Percentiles rank a stretch among this genome's conserved stretches.
phyloP scores from a whole-genome alignment of 2,797 vertebrate species.

The Oceanodroma leucorhoa region DNA sequence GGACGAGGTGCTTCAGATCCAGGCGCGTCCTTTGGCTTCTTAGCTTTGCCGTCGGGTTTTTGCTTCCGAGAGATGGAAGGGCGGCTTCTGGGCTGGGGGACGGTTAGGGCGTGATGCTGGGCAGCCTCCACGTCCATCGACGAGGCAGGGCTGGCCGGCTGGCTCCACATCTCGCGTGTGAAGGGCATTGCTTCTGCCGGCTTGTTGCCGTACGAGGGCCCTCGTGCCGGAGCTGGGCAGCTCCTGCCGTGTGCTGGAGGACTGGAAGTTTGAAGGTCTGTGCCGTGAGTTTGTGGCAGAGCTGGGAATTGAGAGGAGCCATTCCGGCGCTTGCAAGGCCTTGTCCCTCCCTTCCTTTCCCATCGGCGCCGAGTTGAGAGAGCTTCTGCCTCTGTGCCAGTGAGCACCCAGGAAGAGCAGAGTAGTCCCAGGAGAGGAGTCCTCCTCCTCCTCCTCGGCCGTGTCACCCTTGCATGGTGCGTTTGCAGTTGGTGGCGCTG shows the following conservation, averaged over 20 bases:
- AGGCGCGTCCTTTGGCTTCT: not conserved
- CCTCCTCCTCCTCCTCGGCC: not conserved
- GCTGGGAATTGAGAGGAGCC: not conserved
- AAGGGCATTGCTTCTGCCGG: not conserved
- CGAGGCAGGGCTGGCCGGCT: rapidly evolving
- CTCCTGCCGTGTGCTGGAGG: not conserved
- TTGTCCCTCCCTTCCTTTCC: not conserved
- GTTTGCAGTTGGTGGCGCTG: slow-evolving; percentile 49
- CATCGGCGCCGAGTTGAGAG: rapidly evolving
- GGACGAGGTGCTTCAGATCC: not conserved
- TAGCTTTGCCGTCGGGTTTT: not conserved
- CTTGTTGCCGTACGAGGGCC: not conserved
- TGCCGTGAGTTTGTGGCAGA: not conserved
- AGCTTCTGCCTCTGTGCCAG: not conserved
- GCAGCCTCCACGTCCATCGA: rapidly evolving
- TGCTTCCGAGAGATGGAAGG: not conserved
- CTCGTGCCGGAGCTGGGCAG: not conserved
- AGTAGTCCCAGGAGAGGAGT: slow-evolving; percentile 44
- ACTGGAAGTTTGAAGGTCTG: not conserved
- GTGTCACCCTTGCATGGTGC: slow-evolving; percentile 62
- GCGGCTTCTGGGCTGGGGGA: not conserved
- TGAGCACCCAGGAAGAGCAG: not conserved
- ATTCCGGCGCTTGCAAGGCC: rapidly evolving
- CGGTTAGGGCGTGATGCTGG: not conserved
- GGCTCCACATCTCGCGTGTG: rapidly evolving